Evolutionary conservation across 2,797 vertebrate genomes (phyloP).

Genomic region (Chrysolophus pictus): DNA sequence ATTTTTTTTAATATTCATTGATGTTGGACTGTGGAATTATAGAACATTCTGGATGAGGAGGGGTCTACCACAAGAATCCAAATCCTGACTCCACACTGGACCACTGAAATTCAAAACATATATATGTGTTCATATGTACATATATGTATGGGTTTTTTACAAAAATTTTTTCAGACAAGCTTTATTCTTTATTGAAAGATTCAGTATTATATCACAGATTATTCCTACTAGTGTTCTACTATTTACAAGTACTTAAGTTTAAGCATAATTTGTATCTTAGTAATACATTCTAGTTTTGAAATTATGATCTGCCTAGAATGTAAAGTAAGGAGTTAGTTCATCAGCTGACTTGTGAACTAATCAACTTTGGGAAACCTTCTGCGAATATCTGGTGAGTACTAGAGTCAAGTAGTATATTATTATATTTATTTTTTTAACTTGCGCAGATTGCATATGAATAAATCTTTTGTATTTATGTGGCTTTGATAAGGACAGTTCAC

Average conservation of each 20-base stretch:
- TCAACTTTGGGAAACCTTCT: background rate
- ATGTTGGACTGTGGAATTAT: background rate
- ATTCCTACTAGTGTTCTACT: background rate
- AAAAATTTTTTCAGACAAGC: background rate
- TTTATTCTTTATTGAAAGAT: background rate
- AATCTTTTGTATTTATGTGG: background rate
- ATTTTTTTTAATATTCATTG: background rate
- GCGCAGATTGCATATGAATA: background rate
- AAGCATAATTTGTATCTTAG: background rate
- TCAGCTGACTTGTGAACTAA: background rate
- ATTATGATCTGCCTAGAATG: background rate
- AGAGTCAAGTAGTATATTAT: background rate
- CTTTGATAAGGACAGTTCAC: background rate
- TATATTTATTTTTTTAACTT: background rate
- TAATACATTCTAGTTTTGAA: background rate
- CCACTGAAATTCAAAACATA: too few relatives aligned
- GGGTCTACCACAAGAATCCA: too few relatives aligned
- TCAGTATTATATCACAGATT: background rate
- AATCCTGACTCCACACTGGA: too few relatives aligned
- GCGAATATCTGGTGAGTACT: background rate
- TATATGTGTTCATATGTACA: too few relatives aligned
- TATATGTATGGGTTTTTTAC: background rate
- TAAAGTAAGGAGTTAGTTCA: background rate
- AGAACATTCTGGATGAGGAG: background rate
- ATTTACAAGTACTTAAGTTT: background rate